These are phyloP conservation scores for Bursaphelenchus okinawaensis DNA, from an alignment of 2,888 invertebrate species.

Conservation along the genomic window DNA sequence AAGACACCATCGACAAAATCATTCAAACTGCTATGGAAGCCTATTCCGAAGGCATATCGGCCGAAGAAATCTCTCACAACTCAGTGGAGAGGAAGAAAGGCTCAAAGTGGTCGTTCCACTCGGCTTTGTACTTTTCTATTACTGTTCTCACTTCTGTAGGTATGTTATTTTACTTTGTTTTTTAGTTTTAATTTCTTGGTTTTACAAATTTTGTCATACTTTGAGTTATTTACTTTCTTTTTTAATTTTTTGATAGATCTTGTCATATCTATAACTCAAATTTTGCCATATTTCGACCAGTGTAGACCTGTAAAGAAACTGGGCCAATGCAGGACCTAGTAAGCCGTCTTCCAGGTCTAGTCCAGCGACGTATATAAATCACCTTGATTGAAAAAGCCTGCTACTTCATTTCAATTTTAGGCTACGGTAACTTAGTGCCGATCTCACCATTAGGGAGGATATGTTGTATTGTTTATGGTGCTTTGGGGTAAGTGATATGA, in stretches of 20 bases:
- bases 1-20: conserved; percentile 39
- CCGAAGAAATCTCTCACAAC: conserved; percentile 18
- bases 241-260: too few species aligned
- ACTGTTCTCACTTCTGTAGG: conserved; percentile 51
- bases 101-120: conserved; percentile 48
- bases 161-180: conserved; percentile 4
- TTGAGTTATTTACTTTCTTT: too few species aligned
- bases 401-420: conserved; percentile 16
- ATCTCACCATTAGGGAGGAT: conserved; percentile 49
- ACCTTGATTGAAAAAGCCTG: not conserved
- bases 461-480: conserved; percentile 52
- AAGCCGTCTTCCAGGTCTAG: not conserved
- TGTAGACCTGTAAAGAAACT: too few species aligned
- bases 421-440: conserved; percentile 52
- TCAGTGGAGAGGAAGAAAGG: conserved; percentile 14
- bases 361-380: too few species aligned
- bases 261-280: too few species aligned
- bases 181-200: not conserved
- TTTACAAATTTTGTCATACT: too few species aligned
- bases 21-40: conserved; percentile 44
- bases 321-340: too few species aligned
- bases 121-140: conserved; percentile 47
- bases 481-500: conserved; percentile 38
- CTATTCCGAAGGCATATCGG: conserved; percentile 35
- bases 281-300: too few species aligned